A percentile compares a stretch with the other conserved stretches of the same genome.
phyloP scores from a whole-genome alignment of 2,888 invertebrate species.

The Lepidocyrtoides sp. region DNA sequence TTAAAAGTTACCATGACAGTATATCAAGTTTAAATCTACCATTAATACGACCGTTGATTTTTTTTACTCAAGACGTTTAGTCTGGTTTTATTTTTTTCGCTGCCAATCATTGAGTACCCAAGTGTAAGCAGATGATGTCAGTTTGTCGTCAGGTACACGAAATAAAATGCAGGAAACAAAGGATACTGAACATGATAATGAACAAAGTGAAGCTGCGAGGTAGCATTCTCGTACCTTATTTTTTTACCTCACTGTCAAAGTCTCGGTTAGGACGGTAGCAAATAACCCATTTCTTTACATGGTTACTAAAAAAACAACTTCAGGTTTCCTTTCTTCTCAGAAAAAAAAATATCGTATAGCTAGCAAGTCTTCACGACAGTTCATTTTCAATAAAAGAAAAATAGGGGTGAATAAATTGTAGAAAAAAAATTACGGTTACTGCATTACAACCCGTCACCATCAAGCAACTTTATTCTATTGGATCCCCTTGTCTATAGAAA shows the following conservation, averaged over 20 bases:
- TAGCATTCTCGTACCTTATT: too few relatives aligned
- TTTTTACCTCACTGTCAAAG: background rate
- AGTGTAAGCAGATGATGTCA: too few relatives aligned
- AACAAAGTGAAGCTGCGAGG: background rate
- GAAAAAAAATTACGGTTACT: constrained; percentile 58
- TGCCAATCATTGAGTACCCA: too few relatives aligned
- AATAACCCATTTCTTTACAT: too few relatives aligned
- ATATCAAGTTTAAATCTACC: too few relatives aligned
- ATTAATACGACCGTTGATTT: too few relatives aligned
- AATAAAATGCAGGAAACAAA: too few relatives aligned
- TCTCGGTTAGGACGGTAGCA: background rate
- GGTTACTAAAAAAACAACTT: background rate
- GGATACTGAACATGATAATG: background rate
- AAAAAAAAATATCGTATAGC: background rate
- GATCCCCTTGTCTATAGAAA: constrained; percentile 59
- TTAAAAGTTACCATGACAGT: too few relatives aligned
- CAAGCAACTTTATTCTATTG: constrained; percentile 77
- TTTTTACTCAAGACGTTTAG: too few relatives aligned
- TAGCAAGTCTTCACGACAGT: background rate
- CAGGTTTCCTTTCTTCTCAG: background rate
- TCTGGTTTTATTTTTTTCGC: too few relatives aligned
- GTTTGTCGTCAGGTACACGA: too few relatives aligned
- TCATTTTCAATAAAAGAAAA: constrained; percentile 8
- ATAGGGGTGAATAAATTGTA: constrained; percentile 80
- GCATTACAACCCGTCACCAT: constrained; percentile 74